Evolutionary conservation across 2,113 vertebrate species (phyloP).

Genomic region (Furnarius figulus): DNA sequence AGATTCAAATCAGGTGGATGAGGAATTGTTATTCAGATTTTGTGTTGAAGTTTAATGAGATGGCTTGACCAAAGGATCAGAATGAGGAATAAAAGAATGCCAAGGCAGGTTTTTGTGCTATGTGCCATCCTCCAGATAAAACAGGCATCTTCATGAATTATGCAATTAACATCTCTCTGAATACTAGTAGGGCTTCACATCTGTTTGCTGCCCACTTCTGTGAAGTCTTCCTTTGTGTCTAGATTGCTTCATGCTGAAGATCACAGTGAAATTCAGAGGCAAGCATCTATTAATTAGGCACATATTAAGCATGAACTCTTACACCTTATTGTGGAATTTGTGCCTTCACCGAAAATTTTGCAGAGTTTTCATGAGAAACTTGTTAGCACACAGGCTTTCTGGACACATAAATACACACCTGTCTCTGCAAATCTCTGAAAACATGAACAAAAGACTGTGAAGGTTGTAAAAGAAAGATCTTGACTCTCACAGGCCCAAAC

Average conservation of each 20-base stretch:
- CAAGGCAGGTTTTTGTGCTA: not conserved
- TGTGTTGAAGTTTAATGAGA: not conserved
- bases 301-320: not conserved
- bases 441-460: not conserved
- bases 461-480: not conserved
- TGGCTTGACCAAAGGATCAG: not conserved
- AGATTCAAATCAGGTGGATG: not conserved
- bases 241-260: not conserved
- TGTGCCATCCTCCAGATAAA: not conserved
- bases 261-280: not conserved
- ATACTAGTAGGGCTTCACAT: not conserved
- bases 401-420: not conserved
- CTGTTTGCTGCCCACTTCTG: not conserved
- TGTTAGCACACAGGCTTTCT: not conserved
- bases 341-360: not conserved
- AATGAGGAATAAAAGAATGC: not conserved
- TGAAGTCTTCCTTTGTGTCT: not conserved
- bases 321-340: not conserved
- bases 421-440: not conserved
- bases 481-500: not conserved
- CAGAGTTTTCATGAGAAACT: not conserved
- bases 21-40: not conserved
- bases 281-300: not conserved
- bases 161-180: not conserved
- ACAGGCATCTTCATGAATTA: not conserved